Evolutionary conservation across 2,888 invertebrate genomes (phyloP).

Genomic region (Heliconius erato): DNA sequence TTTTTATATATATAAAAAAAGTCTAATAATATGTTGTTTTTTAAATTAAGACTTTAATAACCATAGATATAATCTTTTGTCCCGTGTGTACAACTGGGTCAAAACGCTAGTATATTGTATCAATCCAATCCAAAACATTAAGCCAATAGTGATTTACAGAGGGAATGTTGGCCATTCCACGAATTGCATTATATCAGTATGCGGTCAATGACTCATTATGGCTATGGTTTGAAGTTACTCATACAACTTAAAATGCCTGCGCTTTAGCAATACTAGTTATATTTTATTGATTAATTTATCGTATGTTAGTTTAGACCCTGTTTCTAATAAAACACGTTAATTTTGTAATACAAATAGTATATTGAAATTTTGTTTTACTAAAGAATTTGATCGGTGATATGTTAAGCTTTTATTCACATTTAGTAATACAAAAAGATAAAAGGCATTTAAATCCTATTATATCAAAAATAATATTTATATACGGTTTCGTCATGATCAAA

Average conservation of each 20-base stretch:
- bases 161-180: constrained; percentile 46
- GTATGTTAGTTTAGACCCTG: not conserved
- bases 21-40: no score
- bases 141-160: constrained; percentile 33
- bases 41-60: no score
- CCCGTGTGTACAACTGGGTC: no score
- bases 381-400: not conserved
- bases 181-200: constrained; percentile 53
- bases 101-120: not conserved
- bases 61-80: no score
- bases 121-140: not conserved
- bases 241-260: constrained; percentile 53
- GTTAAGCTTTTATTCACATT: not conserved
- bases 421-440: no score
- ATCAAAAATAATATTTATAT: no score
- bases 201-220: constrained; percentile 65
- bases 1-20: no score
- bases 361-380: no score
- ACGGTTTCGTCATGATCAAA: no score
- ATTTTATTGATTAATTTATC: constrained; percentile 6
- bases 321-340: not conserved
- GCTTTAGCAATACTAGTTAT: constrained; percentile 31
- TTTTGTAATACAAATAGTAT: no score
- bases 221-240: constrained; percentile 61
- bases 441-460: no score